Conservation (phyloP, 2,797 vertebrate species). For the Danio tinwini region DNA sequence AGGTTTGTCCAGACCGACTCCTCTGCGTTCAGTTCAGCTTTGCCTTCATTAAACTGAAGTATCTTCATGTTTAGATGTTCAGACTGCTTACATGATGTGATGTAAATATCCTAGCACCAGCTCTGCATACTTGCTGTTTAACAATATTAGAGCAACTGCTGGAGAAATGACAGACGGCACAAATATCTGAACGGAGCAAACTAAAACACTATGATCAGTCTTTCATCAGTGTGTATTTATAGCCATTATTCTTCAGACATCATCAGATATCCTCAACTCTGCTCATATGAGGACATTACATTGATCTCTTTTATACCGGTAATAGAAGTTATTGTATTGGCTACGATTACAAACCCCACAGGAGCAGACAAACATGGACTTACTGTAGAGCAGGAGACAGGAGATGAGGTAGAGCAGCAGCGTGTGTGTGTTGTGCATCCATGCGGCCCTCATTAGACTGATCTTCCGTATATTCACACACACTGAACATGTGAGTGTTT, state of each 20-base stretch:
- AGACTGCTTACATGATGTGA: too few species aligned
- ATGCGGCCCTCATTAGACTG: conserved; percentile 26
- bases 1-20: not conserved
- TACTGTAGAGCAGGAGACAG: conserved; percentile 21
- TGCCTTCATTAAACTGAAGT: too few species aligned
- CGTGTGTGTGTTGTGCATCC: not conserved
- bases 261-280: not conserved
- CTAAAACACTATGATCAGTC: not conserved
- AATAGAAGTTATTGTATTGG: too few species aligned
- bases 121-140: too few species aligned
- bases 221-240: not conserved
- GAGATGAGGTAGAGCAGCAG: not conserved
- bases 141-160: too few species aligned
- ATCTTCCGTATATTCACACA: conserved; percentile 12
- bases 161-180: not conserved
- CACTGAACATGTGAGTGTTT: conserved; percentile 2
- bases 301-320: not conserved
- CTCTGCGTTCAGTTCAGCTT: not conserved
- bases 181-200: not conserved
- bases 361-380: not conserved
- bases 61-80: too few species aligned
- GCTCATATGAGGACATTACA: not conserved
- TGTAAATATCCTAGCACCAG: too few species aligned
- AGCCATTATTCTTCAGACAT: not conserved
- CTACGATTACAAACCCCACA: conserved; percentile 10